Evolutionary conservation across 1,140 invertebrate genomes (phyloP).

Genomic region (Meloidogyne floridensis): DNA sequence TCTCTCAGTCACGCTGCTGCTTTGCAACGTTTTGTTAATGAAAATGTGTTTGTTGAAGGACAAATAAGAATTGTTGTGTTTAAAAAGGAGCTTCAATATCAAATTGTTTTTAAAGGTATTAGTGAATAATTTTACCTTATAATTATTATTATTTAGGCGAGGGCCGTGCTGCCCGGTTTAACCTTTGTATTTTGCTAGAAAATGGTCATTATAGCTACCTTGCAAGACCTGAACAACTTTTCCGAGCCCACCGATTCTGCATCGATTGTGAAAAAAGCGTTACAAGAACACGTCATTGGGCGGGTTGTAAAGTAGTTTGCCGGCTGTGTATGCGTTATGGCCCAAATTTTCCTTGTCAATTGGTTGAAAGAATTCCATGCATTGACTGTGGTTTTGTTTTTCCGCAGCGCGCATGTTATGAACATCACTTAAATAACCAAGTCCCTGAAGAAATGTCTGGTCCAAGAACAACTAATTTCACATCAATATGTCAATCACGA

Average conservation of each 20-base stretch:
- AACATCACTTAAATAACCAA: background rate
- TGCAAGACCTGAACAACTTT: constrained; percentile 3
- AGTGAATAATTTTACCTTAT: background rate
- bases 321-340: constrained; percentile 18
- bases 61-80: background rate
- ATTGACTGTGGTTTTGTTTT: constrained; percentile 10
- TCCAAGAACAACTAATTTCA: background rate
- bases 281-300: background rate
- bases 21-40: background rate
- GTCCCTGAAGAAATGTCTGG: background rate
- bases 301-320: background rate
- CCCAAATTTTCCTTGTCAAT: background rate
- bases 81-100: background rate
- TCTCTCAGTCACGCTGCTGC: background rate
- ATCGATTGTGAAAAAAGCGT: constrained; percentile 11
- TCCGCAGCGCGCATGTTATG: constrained; percentile 1
- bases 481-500: constrained; percentile 7
- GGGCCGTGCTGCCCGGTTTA: background rate
- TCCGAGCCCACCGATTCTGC: background rate
- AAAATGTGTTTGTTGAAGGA: background rate
- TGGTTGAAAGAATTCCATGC: background rate
- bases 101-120: background rate
- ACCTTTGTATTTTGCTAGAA: constrained; percentile 4
- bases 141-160: background rate
- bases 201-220: constrained; percentile 6